These are phyloP conservation scores for Heterodera schachtii DNA, from an alignment of 1,140 invertebrate genomes.

Conservation along the genomic window DNA sequence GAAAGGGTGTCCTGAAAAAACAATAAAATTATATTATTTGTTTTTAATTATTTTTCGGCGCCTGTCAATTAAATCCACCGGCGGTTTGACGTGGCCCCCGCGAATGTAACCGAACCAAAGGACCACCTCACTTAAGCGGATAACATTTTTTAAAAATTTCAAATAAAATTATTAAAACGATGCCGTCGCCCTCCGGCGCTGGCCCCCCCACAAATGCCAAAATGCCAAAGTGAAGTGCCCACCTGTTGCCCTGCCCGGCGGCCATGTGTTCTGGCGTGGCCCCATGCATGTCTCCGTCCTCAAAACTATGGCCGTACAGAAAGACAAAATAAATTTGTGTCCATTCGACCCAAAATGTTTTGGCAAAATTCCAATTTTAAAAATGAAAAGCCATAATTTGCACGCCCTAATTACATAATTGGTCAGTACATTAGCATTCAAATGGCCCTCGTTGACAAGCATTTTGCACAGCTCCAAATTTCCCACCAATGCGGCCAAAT, in stretches of 20 bases:
- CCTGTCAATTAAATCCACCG: conserved; percentile 36
- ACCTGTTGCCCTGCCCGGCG: conserved; percentile 38
- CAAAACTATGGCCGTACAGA: conserved; percentile 24
- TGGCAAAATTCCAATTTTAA: too few relatives aligned
- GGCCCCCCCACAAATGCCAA: too few relatives aligned
- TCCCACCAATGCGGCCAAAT: conserved; percentile 45
- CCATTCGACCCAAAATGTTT: not conserved
- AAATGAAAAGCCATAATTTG: too few relatives aligned
- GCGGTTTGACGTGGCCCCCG: conserved; percentile 28
- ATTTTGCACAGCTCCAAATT: conserved; percentile 48
- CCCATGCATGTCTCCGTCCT: conserved; percentile 41
- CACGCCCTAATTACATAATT: too few relatives aligned
- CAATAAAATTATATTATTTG: not conserved
- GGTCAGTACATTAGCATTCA: conserved; percentile 20
- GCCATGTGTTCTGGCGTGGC: conserved; percentile 52
- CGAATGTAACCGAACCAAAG: conserved; percentile 35
- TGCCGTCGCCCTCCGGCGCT: too few relatives aligned
- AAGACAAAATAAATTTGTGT: not conserved
- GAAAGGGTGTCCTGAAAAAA: conserved; percentile 47
- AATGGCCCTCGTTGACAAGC: conserved; percentile 30
- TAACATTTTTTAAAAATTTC: not conserved
- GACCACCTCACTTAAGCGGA: conserved; percentile 19
- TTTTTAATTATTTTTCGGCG: not conserved
- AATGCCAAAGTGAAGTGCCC: too few relatives aligned
- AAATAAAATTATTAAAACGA: not conserved